Evolutionary conservation across 2,797 vertebrate genomes (phyloP).

Genomic region (Neomorphus geoffroyi): DNA sequence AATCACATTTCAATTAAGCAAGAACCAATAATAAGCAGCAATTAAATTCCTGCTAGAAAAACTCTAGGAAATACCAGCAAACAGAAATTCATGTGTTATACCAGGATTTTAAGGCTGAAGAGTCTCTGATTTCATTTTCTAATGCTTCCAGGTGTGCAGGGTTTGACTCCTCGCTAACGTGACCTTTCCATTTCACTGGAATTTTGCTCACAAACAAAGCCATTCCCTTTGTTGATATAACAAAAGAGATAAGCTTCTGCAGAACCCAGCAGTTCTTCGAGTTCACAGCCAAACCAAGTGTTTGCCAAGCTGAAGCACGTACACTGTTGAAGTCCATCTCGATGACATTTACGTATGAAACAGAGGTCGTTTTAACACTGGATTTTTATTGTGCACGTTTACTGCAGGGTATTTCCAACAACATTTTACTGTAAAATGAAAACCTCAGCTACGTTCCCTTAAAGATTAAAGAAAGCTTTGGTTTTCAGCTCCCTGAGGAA

Average conservation of each 20-base stretch:
- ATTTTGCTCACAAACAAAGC: background rate
- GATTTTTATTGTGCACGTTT: background rate
- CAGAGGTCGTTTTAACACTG: rapidly evolving
- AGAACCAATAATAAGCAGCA: background rate
- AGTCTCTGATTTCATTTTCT: background rate
- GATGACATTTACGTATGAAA: rapidly evolving
- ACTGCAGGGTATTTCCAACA: background rate
- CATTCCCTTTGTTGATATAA: background rate
- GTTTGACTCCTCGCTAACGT: background rate
- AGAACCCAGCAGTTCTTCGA: background rate
- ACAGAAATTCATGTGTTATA: background rate
- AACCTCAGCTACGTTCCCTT: background rate
- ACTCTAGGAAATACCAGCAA: background rate
- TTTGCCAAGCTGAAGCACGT: background rate
- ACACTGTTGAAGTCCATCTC: background rate
- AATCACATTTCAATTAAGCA: background rate
- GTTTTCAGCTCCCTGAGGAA: background rate
- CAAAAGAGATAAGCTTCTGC: conserved; percentile 27
- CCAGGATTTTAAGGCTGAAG: background rate
- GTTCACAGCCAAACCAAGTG: background rate
- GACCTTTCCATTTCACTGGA: conserved; percentile 3
- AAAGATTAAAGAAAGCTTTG: background rate
- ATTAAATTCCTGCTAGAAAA: background rate
- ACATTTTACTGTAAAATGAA: background rate
- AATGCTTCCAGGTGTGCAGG: background rate